phyloP scores from a whole-genome alignment of 2,113 vertebrate genomes.

The Oxyura jamaicensis region DNA sequence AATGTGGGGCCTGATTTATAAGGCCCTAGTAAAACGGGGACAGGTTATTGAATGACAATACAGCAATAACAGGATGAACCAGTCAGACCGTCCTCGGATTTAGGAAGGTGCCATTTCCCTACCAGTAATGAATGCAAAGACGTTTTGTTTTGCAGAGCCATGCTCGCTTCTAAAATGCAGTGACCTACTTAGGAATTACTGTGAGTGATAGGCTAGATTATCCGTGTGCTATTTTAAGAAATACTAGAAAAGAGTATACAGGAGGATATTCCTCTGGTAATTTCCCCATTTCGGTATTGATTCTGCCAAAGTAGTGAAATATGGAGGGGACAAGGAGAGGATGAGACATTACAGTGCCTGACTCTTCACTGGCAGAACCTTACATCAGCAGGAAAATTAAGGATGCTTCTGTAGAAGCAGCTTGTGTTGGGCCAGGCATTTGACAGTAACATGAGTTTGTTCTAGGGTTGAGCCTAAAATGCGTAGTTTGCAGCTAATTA shows the following conservation, averaged over 20 bases:
- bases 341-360: not conserved
- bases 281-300: not conserved
- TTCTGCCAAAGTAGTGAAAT: not conserved
- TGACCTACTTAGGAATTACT: not conserved
- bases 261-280: not conserved
- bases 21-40: not conserved
- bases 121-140: not conserved
- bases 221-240: not conserved
- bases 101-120: not conserved
- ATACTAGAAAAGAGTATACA: not conserved
- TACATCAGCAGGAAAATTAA: not conserved
- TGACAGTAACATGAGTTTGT: not conserved
- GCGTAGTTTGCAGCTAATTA: not conserved
- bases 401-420: not conserved
- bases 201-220: not conserved
- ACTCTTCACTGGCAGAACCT: not conserved
- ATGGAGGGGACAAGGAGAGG: not conserved
- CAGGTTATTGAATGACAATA: not conserved
- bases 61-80: rapidly evolving
- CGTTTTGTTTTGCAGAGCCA: not conserved
- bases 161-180: rapidly evolving
- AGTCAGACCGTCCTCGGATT: not conserved
- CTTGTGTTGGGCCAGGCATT: not conserved
- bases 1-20: slow-evolving; percentile 13
- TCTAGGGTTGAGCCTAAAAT: not conserved